These are phyloP conservation scores for Stictocephala bisonia DNA, from an alignment of 2,888 invertebrate genomes.

Conservation along the genomic window DNA sequence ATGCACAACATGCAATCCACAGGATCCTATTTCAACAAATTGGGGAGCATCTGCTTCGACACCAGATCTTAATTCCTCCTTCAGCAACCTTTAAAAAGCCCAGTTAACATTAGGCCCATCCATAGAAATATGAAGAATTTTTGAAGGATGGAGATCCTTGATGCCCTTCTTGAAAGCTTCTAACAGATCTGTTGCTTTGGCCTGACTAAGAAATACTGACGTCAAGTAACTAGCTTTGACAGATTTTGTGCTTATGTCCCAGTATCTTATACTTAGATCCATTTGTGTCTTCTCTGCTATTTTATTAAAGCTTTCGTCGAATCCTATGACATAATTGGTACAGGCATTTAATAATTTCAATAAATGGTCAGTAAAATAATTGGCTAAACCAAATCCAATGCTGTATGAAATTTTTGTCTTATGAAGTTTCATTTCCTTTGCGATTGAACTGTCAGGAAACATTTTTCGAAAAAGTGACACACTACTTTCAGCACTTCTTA, in stretches of 20 bases:
- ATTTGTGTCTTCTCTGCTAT: too few relatives aligned
- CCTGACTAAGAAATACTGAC: constrained; percentile 54
- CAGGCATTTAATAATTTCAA: too few relatives aligned
- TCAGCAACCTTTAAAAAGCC: constrained; percentile 48
- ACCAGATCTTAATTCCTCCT: constrained; percentile 38
- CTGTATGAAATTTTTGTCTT: too few relatives aligned
- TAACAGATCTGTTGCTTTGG: constrained; percentile 56
- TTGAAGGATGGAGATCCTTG: constrained; percentile 43
- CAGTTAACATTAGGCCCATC: constrained; percentile 57
- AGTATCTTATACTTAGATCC: constrained; percentile 58
- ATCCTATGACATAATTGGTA: too few relatives aligned
- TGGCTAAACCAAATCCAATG: too few relatives aligned
- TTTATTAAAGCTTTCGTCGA: too few relatives aligned
- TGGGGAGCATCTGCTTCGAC: constrained; percentile 36
- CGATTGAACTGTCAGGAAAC: too few relatives aligned
- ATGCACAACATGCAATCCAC: constrained; percentile 60
- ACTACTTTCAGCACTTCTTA: too few relatives aligned
- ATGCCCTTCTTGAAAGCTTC: constrained; percentile 47
- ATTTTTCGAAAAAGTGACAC: too few relatives aligned
- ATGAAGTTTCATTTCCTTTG: too few relatives aligned
- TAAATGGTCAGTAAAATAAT: too few relatives aligned
- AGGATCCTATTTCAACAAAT: constrained; percentile 59
- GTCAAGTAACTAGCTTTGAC: constrained; percentile 57
- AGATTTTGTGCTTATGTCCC: constrained; percentile 52
- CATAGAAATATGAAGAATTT: constrained; percentile 55